Base-by-base conservation (phyloP, 2,113 vertebrate genomes). In the Panthera uncia region DNA sequence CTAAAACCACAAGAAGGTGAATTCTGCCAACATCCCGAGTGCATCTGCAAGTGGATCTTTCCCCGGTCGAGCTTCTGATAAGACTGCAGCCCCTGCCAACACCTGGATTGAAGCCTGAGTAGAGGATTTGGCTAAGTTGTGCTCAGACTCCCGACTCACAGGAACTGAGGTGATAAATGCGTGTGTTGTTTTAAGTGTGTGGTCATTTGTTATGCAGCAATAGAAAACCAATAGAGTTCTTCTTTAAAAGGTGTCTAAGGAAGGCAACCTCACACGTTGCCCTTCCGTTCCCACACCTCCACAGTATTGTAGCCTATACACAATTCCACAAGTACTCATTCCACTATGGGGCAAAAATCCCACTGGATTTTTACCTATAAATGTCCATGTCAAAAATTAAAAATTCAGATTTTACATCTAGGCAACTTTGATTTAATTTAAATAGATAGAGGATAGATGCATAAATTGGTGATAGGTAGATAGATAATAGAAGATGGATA, bases 241-340 rank as follows among this genome's bases (percentile, higher is more conserved):
- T n/a, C 38, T 85, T n/a, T 27, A 52, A 61, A 50, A 71, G 38
- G 3, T 50, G 82, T 76, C 57, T 61, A 41, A 66, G 36, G 48
- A 45, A 57, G 27, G 36, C 31, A 76, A 5, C 5, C 13, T 23
- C 23, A 6, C 0, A 0, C 45, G 12, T 2, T 8, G 12, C 12
- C 36, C 19, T 29, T 73, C 33, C 31, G 29, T 16, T 12, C 25
- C 41, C 33, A 4, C 4, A 14, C 7, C 50, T 61, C 41, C 19
- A 5, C 3, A 21, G 33, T 16, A 23, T 13, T 78, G 89, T 9
- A 3, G 33, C 57, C 14, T 13, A 8, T 7, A 36, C 74, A 55
- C 23, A 5, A 27, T 16, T 29, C 38, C 6, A 7, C 3, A 7
- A 19, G 13, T 29, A 52, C 10, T 33, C 6, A 7, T 68, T 71